These are phyloP conservation scores for Drosophila navojoa DNA, from an alignment of 1,140 invertebrate genomes.

Conservation along the genomic window DNA sequence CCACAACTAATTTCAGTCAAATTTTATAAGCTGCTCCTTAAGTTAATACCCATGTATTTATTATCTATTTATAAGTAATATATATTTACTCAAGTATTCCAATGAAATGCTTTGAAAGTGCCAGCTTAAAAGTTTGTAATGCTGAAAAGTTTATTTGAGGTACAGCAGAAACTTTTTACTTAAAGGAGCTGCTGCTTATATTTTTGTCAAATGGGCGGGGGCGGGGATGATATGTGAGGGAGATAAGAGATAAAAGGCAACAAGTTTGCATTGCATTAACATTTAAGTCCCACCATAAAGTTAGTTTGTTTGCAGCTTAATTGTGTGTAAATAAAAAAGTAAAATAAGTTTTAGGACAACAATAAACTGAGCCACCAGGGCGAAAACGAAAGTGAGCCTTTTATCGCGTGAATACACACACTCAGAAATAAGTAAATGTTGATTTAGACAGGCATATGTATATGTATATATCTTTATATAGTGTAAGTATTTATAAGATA, in stretches of 20 bases:
- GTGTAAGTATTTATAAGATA: no score
- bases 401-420: neutral
- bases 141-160: constrained; percentile 39
- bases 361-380: neutral
- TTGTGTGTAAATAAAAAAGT: constrained; percentile 53
- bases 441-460: no score
- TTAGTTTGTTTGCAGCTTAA: constrained; percentile 71
- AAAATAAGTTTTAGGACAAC: constrained; percentile 8
- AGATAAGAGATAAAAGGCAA: constrained; percentile 40
- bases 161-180: constrained; percentile 34
- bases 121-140: constrained; percentile 26
- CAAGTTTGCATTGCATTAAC: constrained; percentile 73
- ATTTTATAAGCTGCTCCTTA: no score
- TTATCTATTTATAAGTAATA: no score
- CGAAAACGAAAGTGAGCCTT: neutral
- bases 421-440: neutral
- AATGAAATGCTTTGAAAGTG: no score
- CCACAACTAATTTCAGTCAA: no score
- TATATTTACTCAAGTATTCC: no score
- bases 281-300: constrained; percentile 60
- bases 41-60: no score
- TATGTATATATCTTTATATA: no score
- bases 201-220: constrained; percentile 35
- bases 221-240: neutral
- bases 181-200: constrained; percentile 33